Conservation (phyloP, 1,140 invertebrate species). For the Mya arenaria region DNA sequence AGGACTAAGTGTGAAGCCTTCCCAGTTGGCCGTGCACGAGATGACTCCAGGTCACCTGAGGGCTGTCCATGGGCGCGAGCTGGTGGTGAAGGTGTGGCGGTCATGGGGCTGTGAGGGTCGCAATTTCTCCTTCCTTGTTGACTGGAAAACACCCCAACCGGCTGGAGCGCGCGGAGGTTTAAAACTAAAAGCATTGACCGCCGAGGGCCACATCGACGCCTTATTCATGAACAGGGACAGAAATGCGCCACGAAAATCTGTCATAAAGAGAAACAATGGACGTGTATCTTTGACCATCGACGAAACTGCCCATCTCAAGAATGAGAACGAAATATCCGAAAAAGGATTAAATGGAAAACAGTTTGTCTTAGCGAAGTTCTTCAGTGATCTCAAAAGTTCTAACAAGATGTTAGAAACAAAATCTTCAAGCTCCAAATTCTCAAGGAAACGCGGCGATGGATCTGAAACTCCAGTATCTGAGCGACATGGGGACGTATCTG, state of each 20-base stretch:
- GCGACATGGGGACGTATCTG: neutral
- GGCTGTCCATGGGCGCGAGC: neutral
- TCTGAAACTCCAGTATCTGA: too few species aligned
- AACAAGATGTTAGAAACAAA: too few species aligned
- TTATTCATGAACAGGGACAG: neutral
- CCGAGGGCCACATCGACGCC: conserved; percentile 13
- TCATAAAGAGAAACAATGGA: too few species aligned
- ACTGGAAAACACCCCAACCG: neutral
- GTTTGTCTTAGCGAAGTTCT: neutral
- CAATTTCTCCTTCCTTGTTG: neutral
- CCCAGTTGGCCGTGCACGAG: neutral
- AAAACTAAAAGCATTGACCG: neutral
- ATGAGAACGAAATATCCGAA: neutral
- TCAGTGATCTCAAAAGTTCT: neutral
- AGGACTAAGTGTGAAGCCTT: neutral
- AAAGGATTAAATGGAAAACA: neutral
- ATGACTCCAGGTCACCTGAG: neutral
- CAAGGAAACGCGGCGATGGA: too few species aligned
- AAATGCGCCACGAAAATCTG: too few species aligned
- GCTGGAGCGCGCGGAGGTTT: neutral
- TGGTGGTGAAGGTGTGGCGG: conserved; percentile 26
- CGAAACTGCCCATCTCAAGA: too few species aligned
- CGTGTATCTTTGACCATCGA: too few species aligned
- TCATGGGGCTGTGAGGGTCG: conserved; percentile 20
- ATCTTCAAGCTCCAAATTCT: too few species aligned